Evolutionary conservation across 1,140 invertebrate genomes (phyloP), one percentile per base, ranked within the genome.

Genomic region (Ips nitidus): DNA sequence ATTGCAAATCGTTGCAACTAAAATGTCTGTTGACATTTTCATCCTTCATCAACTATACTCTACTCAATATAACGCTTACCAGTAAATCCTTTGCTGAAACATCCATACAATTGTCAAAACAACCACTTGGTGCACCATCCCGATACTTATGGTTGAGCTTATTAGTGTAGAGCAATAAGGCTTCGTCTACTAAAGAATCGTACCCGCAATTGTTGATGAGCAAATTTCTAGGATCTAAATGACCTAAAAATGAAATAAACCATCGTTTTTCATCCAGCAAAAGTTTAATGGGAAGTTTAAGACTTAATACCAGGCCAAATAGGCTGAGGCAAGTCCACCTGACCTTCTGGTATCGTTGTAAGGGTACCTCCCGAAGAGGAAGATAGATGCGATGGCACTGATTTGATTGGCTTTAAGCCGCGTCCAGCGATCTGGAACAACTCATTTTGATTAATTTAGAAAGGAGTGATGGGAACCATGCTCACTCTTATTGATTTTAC

Each of bases 1-100:
- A 22, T 22, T 22, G 22, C 0, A 22, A 22, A 22, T 22, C 22
- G 22, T 22, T 50, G 3, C 1, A 2, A 6, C 3, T 3, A 2
- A 50, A 50, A 2, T 50, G 1, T 5, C 4, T 8, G 22, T 22
- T 1, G 45, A 50, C 45, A 50, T n/a, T n/a, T n/a, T n/a, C n/a
- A n/a, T n/a, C n/a, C n/a, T 0, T 6, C 7, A 6, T 22, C 45
- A 3, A 3, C 45, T 50, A 22, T 22, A 22, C 22, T 22, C 22
- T 22, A 22, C 22, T 22, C 22, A 22, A 22, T 0, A 22, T 22
- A 6, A 50, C 45, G 3, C 45, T 56, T 56, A 69, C 64, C 2
- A 84, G 73, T 3, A 84, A 72, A 41, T 84, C 81, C 37, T 78
- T 80, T 0, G 82, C 75, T 0, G 81, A 80, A 4, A 76, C 63